A percentile compares a stretch with the other conserved stretches of the same genome.
These are phyloP conservation scores for Peromyscus attwateri DNA, from an alignment of 2,797 vertebrate species.

Conservation along the genomic window DNA sequence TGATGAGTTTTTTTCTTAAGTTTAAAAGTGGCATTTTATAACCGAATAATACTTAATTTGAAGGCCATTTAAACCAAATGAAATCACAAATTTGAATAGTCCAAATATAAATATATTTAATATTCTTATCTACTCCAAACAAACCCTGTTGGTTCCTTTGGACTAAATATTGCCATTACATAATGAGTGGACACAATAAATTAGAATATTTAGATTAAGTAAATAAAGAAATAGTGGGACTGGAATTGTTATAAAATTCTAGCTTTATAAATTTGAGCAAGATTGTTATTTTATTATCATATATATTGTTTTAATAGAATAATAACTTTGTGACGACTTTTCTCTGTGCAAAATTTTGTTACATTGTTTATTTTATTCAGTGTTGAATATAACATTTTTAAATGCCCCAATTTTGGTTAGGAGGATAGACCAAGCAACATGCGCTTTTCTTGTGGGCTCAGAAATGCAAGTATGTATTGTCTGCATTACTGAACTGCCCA, in stretches of 20 bases:
- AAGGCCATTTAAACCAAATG: not conserved
- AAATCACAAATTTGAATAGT: conserved; percentile 32
- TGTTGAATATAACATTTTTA: not conserved
- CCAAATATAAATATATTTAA: not conserved
- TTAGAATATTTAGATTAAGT: not conserved
- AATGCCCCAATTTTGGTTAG: not conserved
- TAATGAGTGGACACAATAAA: not conserved
- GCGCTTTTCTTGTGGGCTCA: not conserved
- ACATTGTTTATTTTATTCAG: not conserved
- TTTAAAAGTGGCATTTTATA: conserved; percentile 31
- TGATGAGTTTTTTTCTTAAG: not conserved
- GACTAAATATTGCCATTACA: not conserved
- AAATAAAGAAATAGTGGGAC: not conserved
- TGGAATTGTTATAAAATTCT: conserved; percentile 39
- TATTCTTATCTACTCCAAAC: not conserved
- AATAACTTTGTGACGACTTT: not conserved
- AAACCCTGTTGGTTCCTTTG: conserved; percentile 19
- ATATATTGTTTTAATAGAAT: conserved; percentile 7
- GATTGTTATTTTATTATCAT: not conserved
- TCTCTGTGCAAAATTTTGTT: not conserved
- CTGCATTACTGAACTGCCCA: not conserved
- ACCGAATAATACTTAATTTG: not conserved
- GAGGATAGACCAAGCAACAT: not conserved
- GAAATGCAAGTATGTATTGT: not conserved
- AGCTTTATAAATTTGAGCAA: conserved; percentile 34